Evolutionary conservation across 2,888 invertebrate genomes (phyloP).

Genomic region (Ectobius pallidus): DNA sequence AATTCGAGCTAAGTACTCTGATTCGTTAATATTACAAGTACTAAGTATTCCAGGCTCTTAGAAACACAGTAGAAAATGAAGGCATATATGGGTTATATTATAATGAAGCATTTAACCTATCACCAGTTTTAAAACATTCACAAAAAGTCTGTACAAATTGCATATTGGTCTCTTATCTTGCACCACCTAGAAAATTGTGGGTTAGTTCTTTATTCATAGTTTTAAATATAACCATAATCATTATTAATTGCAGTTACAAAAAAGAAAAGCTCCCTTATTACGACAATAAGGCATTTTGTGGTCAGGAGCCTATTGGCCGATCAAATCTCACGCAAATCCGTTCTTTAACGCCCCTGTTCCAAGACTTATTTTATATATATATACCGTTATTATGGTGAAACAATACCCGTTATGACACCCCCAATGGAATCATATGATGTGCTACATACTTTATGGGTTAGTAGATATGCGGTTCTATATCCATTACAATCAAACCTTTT

Average conservation of each 20-base stretch:
- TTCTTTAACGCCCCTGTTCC: background rate
- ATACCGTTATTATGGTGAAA: background rate
- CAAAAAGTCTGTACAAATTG: slow-evolving; percentile 38
- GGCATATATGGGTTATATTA: slow-evolving; percentile 33
- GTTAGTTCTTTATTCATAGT: slow-evolving; percentile 10
- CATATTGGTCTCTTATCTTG: slow-evolving; percentile 5
- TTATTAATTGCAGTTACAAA: slow-evolving; percentile 18
- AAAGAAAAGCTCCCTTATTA: slow-evolving; percentile 21
- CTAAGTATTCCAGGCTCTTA: slow-evolving; percentile 32
- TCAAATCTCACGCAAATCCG: slow-evolving; percentile 1
- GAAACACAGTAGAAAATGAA: slow-evolving; percentile 38
- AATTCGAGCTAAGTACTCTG: slow-evolving; percentile 38
- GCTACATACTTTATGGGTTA: slow-evolving; percentile 5
- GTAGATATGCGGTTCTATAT: slow-evolving; percentile 6
- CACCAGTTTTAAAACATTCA: slow-evolving; percentile 35
- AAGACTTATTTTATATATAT: background rate
- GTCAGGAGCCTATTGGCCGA: slow-evolving; percentile 27
- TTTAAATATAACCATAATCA: slow-evolving; percentile 13
- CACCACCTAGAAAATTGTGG: slow-evolving; percentile 21
- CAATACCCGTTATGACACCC: slow-evolving; percentile 1
- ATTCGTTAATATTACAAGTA: slow-evolving; percentile 23
- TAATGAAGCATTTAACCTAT: slow-evolving; percentile 31
- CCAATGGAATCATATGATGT: background rate
- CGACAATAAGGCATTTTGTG: slow-evolving; percentile 28
- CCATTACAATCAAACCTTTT: slow-evolving; percentile 9